Percentiles rank a stretch among this genome's conserved stretches.
phyloP scores from a whole-genome alignment of 2,888 invertebrate species.

The Mimachlamys varia region DNA sequence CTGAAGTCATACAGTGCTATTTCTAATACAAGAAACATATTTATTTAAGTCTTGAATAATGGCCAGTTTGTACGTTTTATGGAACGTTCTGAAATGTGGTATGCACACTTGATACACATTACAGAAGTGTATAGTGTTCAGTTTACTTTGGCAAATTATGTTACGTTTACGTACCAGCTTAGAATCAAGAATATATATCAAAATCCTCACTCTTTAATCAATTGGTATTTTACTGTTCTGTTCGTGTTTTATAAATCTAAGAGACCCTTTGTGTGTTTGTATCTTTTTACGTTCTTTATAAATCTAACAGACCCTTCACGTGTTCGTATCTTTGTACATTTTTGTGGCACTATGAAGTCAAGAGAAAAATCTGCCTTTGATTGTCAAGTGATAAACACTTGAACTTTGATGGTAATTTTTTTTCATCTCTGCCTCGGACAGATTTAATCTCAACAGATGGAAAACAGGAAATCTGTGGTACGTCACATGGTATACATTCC shows the following conservation, averaged over 20 bases:
- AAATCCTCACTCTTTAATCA: too few relatives aligned
- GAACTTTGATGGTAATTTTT: too few relatives aligned
- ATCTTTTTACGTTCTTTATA: background rate
- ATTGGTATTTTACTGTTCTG: too few relatives aligned
- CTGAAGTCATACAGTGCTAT: conserved; percentile 24
- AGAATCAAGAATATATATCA: too few relatives aligned
- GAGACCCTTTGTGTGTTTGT: background rate
- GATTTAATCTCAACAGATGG: background rate
- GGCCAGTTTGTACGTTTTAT: conserved; percentile 31
- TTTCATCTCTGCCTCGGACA: too few relatives aligned
- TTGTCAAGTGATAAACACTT: background rate
- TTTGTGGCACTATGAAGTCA: background rate
- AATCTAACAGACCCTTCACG: background rate
- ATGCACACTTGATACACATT: background rate
- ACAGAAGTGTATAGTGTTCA: background rate
- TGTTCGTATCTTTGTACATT: background rate
- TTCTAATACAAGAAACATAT: conserved; percentile 32
- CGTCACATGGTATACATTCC: too few relatives aligned
- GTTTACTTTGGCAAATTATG: too few relatives aligned
- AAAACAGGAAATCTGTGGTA: too few relatives aligned
- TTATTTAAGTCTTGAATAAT: conserved; percentile 7
- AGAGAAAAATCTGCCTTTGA: background rate
- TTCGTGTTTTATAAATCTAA: background rate
- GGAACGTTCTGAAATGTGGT: background rate
- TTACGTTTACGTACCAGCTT: too few relatives aligned